A percentile compares a stretch with the other conserved stretches of the same genome.
phyloP scores from a whole-genome alignment of 2,888 invertebrate species.

The Drosophila mettleri region DNA sequence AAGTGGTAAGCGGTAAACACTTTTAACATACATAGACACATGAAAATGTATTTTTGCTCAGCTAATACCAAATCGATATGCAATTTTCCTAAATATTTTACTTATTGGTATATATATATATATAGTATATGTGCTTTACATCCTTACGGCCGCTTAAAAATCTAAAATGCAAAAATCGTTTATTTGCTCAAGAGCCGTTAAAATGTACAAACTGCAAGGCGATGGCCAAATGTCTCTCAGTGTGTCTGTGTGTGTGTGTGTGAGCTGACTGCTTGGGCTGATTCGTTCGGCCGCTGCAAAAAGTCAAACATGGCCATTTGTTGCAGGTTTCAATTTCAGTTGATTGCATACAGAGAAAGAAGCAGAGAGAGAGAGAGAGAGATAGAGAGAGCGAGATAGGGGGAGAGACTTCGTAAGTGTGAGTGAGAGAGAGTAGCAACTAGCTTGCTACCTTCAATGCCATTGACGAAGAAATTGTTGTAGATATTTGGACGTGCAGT shows the following conservation, averaged over 20 bases:
- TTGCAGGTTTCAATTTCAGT: slow-evolving; percentile 78
- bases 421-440: slow-evolving; percentile 26
- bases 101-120: slow-evolving; percentile 35
- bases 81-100: slow-evolving; percentile 68
- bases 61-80: slow-evolving; percentile 61
- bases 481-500: slow-evolving; percentile 77
- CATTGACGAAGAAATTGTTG: slow-evolving; percentile 71
- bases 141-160: slow-evolving; percentile 58
- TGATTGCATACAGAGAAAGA: slow-evolving; percentile 64
- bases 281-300: slow-evolving; percentile 61
- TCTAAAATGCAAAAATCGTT: slow-evolving; percentile 79
- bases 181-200: slow-evolving; percentile 77
- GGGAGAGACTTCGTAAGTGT: too few species aligned
- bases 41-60: slow-evolving; percentile 41
- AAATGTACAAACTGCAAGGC: slow-evolving; percentile 63
- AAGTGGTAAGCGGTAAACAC: slow-evolving; percentile 29
- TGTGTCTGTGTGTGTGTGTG: slow-evolving; percentile 7
- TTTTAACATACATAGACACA: slow-evolving; percentile 23
- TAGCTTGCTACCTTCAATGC: slow-evolving; percentile 53
- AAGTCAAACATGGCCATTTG: slow-evolving; percentile 77
- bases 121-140: slow-evolving; percentile 10
- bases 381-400: neutral
- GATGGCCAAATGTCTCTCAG: slow-evolving; percentile 12
- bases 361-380: slow-evolving; percentile 10
- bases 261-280: slow-evolving; percentile 7